Percentiles rank a stretch among this genome's conserved stretches.
phyloP scores from a whole-genome alignment of 2,113 vertebrate genomes.

The Alethe diademata region DNA sequence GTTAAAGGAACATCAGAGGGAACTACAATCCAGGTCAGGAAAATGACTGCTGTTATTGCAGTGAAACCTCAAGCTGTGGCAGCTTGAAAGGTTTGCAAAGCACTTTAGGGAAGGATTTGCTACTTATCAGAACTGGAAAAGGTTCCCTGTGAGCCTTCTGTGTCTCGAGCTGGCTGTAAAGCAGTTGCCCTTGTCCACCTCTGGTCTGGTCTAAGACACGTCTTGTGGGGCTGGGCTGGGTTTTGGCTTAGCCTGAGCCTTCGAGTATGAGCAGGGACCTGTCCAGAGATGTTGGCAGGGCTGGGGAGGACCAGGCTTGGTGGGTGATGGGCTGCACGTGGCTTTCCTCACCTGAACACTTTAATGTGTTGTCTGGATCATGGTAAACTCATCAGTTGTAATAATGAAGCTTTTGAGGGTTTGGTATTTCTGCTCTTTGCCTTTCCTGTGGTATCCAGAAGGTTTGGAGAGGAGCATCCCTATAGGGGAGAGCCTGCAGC shows the following conservation, averaged over 20 bases:
- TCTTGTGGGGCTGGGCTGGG: neutral
- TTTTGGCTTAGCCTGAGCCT: neutral
- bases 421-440: neutral
- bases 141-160: neutral
- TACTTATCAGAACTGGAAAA: neutral
- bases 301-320: neutral
- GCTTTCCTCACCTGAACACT: accelerated
- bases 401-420: neutral
- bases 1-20: neutral
- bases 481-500: neutral
- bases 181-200: accelerated
- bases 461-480: neutral
- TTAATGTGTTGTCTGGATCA: neutral
- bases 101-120: neutral
- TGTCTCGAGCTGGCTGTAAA: neutral
- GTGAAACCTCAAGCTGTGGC: neutral
- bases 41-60: neutral
- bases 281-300: neutral
- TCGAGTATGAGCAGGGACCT: neutral
- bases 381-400: neutral
- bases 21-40: neutral
- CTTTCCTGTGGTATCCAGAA: neutral
- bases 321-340: accelerated
- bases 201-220: accelerated
- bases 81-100: neutral